Percentiles rank a stretch among this genome's conserved stretches.
Evolutionary conservation across 64 coral and sea anemone genomes (phyloP).

Genomic region (Orbicella faveolata): DNA sequence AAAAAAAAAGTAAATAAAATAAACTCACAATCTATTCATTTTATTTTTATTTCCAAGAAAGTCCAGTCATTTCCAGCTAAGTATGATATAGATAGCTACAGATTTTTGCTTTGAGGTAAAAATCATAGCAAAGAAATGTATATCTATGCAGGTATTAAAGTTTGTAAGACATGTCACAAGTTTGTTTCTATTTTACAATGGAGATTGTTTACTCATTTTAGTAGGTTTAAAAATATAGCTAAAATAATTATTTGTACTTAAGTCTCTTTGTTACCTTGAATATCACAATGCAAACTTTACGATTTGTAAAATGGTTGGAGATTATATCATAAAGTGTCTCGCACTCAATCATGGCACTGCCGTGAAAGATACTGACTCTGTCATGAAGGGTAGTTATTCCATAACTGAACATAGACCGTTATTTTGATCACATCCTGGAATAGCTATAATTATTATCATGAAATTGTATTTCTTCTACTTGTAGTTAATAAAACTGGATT

Average conservation of each 20-base stretch:
- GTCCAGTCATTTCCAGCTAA: not conserved
- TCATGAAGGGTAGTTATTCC: too few species aligned
- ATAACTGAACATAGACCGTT: not conserved
- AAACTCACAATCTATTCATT: not conserved
- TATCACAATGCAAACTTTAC: not conserved
- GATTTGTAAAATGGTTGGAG: not conserved
- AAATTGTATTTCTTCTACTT: not conserved
- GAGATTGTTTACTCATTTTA: conserved; percentile 12
- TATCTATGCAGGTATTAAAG: not conserved
- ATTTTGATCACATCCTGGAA: not conserved
- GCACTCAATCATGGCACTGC: conserved; percentile 4
- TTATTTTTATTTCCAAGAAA: conserved; percentile 26
- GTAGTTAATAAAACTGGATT: not conserved
- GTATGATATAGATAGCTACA: not conserved
- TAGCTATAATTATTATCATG: not conserved
- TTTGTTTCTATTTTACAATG: conserved; percentile 27
- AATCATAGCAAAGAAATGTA: conserved; percentile 7
- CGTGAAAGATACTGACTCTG: not conserved
- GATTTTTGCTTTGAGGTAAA: not conserved
- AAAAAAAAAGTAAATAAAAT: too few species aligned
- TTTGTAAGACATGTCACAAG: conserved; percentile 2
- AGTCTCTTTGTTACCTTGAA: conserved; percentile 12
- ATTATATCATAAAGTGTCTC: not conserved
- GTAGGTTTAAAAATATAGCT: conserved; percentile 41
- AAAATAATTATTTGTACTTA: conserved; percentile 51